Evolutionary conservation across 2,113 vertebrate genomes (phyloP).

Genomic region (Callocephalon fimbriatum): DNA sequence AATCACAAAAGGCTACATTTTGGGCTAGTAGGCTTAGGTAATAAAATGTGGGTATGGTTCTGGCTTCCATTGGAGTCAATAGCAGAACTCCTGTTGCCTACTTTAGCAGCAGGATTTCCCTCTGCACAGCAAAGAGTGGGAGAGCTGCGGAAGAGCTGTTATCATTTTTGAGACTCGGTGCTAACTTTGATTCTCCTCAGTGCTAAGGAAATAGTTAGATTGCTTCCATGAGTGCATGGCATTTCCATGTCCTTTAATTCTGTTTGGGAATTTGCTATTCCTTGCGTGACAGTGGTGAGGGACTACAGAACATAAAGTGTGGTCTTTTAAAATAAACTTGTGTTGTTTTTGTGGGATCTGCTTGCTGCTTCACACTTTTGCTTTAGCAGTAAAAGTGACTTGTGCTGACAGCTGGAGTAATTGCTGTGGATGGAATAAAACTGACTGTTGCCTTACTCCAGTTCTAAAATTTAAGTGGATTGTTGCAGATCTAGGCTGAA

Average conservation of each 20-base stretch:
- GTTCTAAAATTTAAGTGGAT: conserved; percentile 28
- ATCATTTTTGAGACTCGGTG: not conserved
- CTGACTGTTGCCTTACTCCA: not conserved
- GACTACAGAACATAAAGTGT: not conserved
- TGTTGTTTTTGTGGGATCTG: not conserved
- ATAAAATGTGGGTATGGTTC: not conserved
- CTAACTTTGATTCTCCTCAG: not conserved
- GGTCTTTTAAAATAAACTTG: not conserved
- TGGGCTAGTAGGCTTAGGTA: not conserved
- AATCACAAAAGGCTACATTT: not conserved
- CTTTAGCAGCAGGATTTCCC: not conserved
- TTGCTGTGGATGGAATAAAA: not conserved
- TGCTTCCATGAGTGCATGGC: not conserved
- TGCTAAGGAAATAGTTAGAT: not conserved
- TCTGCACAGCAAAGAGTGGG: not conserved
- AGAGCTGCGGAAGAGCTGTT: not conserved
- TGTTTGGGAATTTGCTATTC: not conserved
- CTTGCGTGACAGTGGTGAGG: not conserved
- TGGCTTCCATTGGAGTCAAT: not conserved
- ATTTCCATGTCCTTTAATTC: not conserved
- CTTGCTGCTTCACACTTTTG: not conserved
- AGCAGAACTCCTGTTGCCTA: not conserved
- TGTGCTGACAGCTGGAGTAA: conserved; percentile 33
- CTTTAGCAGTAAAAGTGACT: conserved; percentile 37
- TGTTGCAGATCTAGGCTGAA: conserved; percentile 57